These are phyloP conservation scores for Semaprochilodus insignis DNA, from an alignment of 2,797 vertebrate species.

Conservation along the genomic window DNA sequence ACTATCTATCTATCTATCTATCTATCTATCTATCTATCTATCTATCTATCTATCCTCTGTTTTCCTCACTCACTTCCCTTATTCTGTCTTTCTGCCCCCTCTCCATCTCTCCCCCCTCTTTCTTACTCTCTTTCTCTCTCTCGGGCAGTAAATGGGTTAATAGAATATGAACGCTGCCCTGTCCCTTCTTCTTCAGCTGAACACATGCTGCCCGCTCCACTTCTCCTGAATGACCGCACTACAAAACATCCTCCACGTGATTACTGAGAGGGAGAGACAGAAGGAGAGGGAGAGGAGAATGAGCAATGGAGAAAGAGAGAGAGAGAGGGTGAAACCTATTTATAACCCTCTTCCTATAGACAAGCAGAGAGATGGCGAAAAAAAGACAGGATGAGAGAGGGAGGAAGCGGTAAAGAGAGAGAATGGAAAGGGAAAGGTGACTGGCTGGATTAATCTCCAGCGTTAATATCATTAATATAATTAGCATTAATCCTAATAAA, in stretches of 20 bases:
- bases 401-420: conserved; percentile 19
- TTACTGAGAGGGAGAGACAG: background rate
- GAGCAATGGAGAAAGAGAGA: conserved; percentile 1
- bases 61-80: no score
- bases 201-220: background rate
- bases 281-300: background rate
- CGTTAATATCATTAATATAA: conserved; percentile 64
- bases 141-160: background rate
- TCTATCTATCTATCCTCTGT: no score
- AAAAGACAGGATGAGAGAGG: conserved; percentile 9
- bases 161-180: background rate
- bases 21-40: no score
- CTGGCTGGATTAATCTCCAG: conserved; percentile 64
- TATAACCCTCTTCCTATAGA: background rate
- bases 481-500: conserved; percentile 61
- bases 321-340: conserved; percentile 17
- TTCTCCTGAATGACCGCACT: conserved; percentile 14
- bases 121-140: no score
- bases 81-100: no score
- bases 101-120: no score
- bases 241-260: conserved; percentile 27
- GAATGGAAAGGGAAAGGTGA: conserved; percentile 51
- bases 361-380: conserved; percentile 24
- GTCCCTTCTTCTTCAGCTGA: background rate
- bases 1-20: no score